Conservation (phyloP, 2,113 vertebrate genomes). For the Eolophus roseicapilla region DNA sequence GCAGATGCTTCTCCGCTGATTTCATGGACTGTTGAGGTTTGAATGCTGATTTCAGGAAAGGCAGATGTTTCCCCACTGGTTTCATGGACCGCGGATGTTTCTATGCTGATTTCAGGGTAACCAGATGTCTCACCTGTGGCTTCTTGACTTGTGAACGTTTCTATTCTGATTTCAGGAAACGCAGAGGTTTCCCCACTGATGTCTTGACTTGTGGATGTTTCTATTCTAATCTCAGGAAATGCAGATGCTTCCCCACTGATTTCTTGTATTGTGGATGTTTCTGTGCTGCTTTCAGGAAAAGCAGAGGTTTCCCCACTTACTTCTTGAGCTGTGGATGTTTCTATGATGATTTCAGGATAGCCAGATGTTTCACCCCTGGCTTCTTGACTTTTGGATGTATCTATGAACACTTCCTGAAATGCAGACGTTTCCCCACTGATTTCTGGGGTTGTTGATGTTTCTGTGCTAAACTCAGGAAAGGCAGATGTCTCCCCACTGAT, state of each 20-base stretch:
- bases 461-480: constrained; percentile 58
- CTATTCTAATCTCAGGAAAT: background rate
- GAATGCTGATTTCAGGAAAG: constrained; percentile 65
- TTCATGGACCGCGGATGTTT: constrained; percentile 39
- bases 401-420: background rate
- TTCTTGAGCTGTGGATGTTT: constrained; percentile 8
- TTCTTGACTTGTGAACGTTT: constrained; percentile 28
- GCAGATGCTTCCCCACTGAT: constrained; percentile 24
- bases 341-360: background rate
- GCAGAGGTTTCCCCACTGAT: constrained; percentile 55
- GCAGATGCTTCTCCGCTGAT: constrained; percentile 3
- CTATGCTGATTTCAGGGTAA: constrained; percentile 67
- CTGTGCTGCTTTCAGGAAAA: background rate
- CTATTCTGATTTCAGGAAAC: constrained; percentile 62
- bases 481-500: constrained; percentile 53
- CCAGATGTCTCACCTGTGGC: constrained; percentile 58
- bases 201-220: constrained; percentile 61
- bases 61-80: constrained; percentile 52
- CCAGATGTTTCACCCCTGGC: background rate
- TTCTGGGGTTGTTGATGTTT: constrained; percentile 57
- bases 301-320: constrained; percentile 51
- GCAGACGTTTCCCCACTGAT: constrained; percentile 66
- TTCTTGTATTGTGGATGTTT: constrained; percentile 16
- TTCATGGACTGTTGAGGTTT: constrained; percentile 34
- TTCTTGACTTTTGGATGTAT: constrained; percentile 4